Conservation (phyloP, 92 coral and sea anemone genomes). For the Paragorgia papillata region DNA sequence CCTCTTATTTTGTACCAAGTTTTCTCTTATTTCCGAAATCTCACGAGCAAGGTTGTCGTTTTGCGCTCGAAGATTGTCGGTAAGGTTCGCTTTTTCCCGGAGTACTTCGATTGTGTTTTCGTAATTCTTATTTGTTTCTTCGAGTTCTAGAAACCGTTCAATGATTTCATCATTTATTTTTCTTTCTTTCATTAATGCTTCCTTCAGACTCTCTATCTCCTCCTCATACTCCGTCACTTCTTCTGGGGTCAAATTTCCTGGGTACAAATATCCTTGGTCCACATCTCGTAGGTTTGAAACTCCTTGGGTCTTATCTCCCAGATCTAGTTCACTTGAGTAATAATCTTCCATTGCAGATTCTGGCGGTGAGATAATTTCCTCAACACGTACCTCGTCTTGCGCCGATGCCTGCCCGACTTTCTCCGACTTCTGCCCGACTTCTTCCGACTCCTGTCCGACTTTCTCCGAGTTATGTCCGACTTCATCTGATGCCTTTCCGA, state of each 20-base stretch:
- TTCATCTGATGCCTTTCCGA: background rate
- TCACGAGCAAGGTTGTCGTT: slow-evolving; percentile 7
- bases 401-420: background rate
- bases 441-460: background rate
- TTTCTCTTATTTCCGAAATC: background rate
- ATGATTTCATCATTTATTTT: slow-evolving; percentile 10
- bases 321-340: background rate
- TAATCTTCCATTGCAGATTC: too few relatives aligned
- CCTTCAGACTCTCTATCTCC: slow-evolving; percentile 8
- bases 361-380: background rate
- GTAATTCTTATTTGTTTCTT: background rate
- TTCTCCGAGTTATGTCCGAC: too few relatives aligned
- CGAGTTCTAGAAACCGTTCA: slow-evolving; percentile 9
- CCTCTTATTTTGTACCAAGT: background rate
- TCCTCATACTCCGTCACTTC: background rate
- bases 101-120: slow-evolving; percentile 1
- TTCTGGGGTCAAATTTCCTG: background rate
- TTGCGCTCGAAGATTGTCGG: slow-evolving; percentile 1
- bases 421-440: too few relatives aligned
- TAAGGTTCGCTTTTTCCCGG: background rate
- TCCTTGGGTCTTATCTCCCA: slow-evolving; percentile 3
- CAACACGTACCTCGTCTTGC: background rate
- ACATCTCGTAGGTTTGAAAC: slow-evolving; percentile 12
- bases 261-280: background rate
- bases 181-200: slow-evolving; percentile 6